Evolutionary conservation across 2,113 vertebrate genomes (phyloP), one percentile per base, ranked within the genome.

Genomic region (Montifringilla adamsi): DNA sequence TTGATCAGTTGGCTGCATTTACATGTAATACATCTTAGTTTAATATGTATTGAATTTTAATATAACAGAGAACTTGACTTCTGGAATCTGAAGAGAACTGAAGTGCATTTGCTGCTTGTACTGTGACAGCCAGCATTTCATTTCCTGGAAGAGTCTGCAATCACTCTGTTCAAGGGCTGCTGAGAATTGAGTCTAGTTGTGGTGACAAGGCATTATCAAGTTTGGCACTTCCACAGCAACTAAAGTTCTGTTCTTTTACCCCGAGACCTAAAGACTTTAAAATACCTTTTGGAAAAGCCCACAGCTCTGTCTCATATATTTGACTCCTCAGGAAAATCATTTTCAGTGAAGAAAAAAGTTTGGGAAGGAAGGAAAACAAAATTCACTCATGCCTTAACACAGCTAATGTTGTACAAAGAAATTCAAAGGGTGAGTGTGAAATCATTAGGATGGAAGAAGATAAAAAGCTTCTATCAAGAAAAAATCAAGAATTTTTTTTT

Each of bases 221-320:
- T 73, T 95, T 92, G 90, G 50, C 87, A 85, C 59, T 80, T 87
- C 22, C 79, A 79, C 82, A 77, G 82, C 59, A 95, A 80, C 58
- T 69, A 8, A 90, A 94, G 56, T 90, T 87, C 76, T 92, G 33
- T 9, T 83, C 72, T 72, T 80, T 89, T 86, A 87, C 67, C 39
- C 56, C 83, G 84, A 90, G 22, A 46, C 62, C 68, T 76, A 63
- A 83, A 70, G 55, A 78, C 60, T 93, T 92, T 52, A 67, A 88
- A 90, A 84, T 84, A 84, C 20, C 50, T 94, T 72, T 81, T 58
- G 30, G 47, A 37, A 92, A 87, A 93, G 53, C 2, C 2, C 26
- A n/a, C 22, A 60, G 22, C 37, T 87, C 58, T 72, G 60, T 67
- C 30, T 94, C 18, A 26, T 58, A 23, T 1, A 1, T 58, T 80